Evolutionary conservation across 2,888 invertebrate species (phyloP), one percentile per base, ranked within the genome.

Genomic region (Drosophila nr. perissopoda): DNA sequence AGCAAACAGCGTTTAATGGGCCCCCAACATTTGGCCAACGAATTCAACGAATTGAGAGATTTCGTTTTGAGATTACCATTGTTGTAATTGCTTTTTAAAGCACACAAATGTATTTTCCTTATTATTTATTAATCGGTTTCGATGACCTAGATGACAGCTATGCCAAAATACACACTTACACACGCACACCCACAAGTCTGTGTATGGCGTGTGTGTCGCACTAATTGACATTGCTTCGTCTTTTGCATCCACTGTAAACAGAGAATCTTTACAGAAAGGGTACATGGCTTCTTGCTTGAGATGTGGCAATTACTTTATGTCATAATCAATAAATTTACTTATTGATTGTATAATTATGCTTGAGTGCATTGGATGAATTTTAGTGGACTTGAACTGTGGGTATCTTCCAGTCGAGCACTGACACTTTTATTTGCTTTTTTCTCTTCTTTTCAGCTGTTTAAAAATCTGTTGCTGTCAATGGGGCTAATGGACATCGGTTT

Each of bases 41-140:
- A 51, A 38, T 45, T 13, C 21, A 45, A 21, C 21, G 13, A 16
- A 42, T 49, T 40, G 25, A 27, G n/a, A 54, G 29, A 51, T 73
- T 59, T 40, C 16, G 4, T 31, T 38, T 10, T 4, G 29, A 64
- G 33, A 56, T 57, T 59, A 54, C 13, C 29, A 31, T 57, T 65
- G 33, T 16, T 63, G 42, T 58, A 74, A 73, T 62, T 59, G 65
- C 10, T 16, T 54, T 58, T 73, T 57, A 64, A 64, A 54, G 49
- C 71, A 25, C 25, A 36, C 36, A 56, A 58, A 62, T 52, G 40
- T 45, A 18, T 48, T 59, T 36, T 16, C 16, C 31, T 2, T 36
- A 54, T 72, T 53, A 48, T 63, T 56, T 67, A 59, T 60, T 69
- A 65, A 66, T 62, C 51, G 52, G 34, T 51, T 66, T 33, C 25